Base-by-base conservation (phyloP, 2,888 invertebrate genomes). In the Hirtodrosophila duncani region DNA sequence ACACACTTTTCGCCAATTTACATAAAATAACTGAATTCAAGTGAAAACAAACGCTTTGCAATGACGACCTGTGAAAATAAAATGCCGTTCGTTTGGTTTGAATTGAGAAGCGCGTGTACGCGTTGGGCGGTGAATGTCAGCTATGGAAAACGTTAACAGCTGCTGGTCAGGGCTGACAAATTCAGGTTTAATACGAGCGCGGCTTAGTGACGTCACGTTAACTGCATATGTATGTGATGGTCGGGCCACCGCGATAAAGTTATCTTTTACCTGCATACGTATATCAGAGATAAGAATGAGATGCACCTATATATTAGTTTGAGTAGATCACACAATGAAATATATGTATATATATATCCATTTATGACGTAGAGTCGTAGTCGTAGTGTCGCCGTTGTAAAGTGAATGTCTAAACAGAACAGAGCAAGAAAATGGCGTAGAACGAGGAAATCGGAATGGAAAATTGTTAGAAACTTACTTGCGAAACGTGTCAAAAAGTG, bases 61-160 rank as follows among this genome's bases (percentile, higher is more conserved):
- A 23, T 29, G 18, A 30, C 33, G 33, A 23, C 34, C 50, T 52
- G 58, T 51, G 62, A 67, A 67, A 68, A 67, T 49, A 69, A 80
- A 83, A 83, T 81, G 81, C 81, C 81, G 81, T 83, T 81, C 53
- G 58, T 79, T 75, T 72, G 53, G 58, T 79, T 75, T 72, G 53
- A 82, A 77, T 77, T 71, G 18, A 11, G 51, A 72, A 80, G 72
- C 80, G 72, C 56, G 55, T 49, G 58, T 31, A 9, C 26, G 10
- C 29, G 60, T 42, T 10, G 7, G 7, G 6, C 7, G 36, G 24
- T 23, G 61, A 53, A 44, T 60, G 45, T 13, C 37, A 31, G 6
- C 11, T 16, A 16, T 30, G 41, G 17, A 13, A 20, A 29, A 18
- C 11, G 34, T 13, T 26, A n/a, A 17, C 26, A n/a, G n/a, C n/a